Percentiles rank a stretch among this genome's conserved stretches.
phyloP scores from a whole-genome alignment of 2,888 invertebrate species.

The Chouioia cunea region DNA sequence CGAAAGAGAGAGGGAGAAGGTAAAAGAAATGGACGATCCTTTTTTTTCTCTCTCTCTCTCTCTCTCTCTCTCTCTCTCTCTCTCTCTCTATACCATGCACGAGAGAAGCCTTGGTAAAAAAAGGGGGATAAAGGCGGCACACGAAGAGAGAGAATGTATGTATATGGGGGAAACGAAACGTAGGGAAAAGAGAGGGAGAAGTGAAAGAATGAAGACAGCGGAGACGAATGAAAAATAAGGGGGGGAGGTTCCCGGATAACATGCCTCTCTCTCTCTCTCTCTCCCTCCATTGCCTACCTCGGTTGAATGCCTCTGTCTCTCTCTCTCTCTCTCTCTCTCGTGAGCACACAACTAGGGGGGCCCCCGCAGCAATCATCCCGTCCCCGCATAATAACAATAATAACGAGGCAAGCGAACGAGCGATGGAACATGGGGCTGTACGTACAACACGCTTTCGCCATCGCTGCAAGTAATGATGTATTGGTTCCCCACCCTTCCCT shows the following conservation, averaged over 20 bases:
- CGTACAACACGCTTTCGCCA: constrained; percentile 48
- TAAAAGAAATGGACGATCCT: constrained; percentile 40
- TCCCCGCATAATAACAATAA: constrained; percentile 45
- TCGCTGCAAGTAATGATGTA: constrained; percentile 34
- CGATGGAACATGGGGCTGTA: constrained; percentile 36
- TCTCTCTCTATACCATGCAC: too few species aligned
- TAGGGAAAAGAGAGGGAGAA: constrained; percentile 21
- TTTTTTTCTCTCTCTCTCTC: constrained; percentile 31
- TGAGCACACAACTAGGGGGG: constrained; percentile 24
- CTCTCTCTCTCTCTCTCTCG: constrained; percentile 12
- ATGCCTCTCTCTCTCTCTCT: constrained; percentile 29
- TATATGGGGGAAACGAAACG: constrained; percentile 13
- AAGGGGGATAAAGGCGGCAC: constrained; percentile 48
- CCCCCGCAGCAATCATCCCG: constrained; percentile 39
- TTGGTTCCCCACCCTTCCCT: not conserved
- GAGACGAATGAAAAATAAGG: constrained; percentile 47
- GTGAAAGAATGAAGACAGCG: constrained; percentile 49
- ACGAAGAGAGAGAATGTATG: constrained; percentile 1
- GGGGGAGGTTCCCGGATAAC: constrained; percentile 43
- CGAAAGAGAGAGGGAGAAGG: constrained; percentile 33
- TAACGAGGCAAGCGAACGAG: constrained; percentile 12
- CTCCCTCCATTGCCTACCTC: too few species aligned
- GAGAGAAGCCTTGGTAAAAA: constrained; percentile 15
- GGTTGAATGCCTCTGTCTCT: constrained; percentile 18
- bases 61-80: not conserved